Evolutionary conservation across 2,113 vertebrate species (phyloP), one percentile per base, ranked within the genome.

Genomic region (Myrmecophaga tridactyla): DNA sequence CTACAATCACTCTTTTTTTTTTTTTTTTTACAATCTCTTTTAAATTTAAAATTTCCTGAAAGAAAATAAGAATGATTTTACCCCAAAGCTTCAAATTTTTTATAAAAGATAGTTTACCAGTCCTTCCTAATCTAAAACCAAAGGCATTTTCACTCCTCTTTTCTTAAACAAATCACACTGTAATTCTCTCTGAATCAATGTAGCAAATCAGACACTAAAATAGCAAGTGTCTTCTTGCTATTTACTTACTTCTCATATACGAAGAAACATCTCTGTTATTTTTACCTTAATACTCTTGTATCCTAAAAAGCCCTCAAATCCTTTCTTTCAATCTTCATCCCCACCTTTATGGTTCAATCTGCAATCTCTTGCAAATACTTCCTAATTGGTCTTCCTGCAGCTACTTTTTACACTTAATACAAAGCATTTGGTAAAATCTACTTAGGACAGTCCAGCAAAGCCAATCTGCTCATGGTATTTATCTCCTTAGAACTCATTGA

Each of bases 71-170:
- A 90, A 73, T 82, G n/a, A 73, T 73, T 89, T 86, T 70, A 92
- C 70, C 72, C 67, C n/a, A 95, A 92, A 41, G 7, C 17, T 78
- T 86, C 84, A 89, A 62, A 81, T 46, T 81, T 75, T 91, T 76
- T 95, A 75, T 63, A 77, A 86, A 89, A 76, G 34, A 88, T n/a
- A 84, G 63, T 27, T 65, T 67, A 76, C 34, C 15, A 9, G 23
- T 20, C 58, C 25, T 58, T 94, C 65, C 70, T 31, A 70, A 23
- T 75, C 27, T 62, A 13, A n/a, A 89, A 41, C 13, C 46, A 87
- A 87, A 81, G 17, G 14, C 41, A 63, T 86, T 58, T 86, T 73
- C n/a, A 82, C 63, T 6, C 41, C 36, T 75, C 23, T 84, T 87
- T 77, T 25, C 67, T 81, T 18, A 13, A 94, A 36, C 39, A 80